Evolutionary conservation across 1,140 invertebrate genomes (phyloP), one percentile per base, ranked within the genome.

Genomic region (Heliothis virescens): DNA sequence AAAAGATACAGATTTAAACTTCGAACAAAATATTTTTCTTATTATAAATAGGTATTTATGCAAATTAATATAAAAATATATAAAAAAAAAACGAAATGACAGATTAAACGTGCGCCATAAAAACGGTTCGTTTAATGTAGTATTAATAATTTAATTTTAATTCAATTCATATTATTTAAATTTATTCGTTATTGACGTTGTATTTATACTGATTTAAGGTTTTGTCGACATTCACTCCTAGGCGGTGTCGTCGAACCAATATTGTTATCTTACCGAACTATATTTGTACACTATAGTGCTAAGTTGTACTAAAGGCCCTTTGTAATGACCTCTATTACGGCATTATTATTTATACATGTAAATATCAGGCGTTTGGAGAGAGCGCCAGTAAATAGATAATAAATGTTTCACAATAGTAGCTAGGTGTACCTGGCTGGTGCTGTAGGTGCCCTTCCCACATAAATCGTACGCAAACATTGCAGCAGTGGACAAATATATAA

Each of bases 201-300:
- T 65, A 63, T 65, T 63, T 65, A 76, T 65, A 53, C 60, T 52
- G 74, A 3, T 76, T 79, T 79, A 81, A 73, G 82, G 67, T 52
- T 65, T 82, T 21, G 55, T 80, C 62, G 71, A 12, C 60, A 76
- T 69, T 79, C 69, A 69, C 71, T 48, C 12, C 73, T 73, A 60
- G 77, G 71, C 18, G 83, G 87, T 87, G 89, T 91, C 89, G 87
- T 89, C 86, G 89, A 88, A 87, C 87, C 81, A 82, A 87, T 91
- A 91, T 88, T 85, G 82, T 89, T 91, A 91, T 91, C 89, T 83
- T 76, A 85, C 57, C 47, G 57, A 52, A 62, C 41, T 72, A 18
- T 55, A 26, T 13, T 21, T 13, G 72, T 13, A 60, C 9, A 50
- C 9, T 75, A 60, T 75, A 26, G 55, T 60, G 5, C 47, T 52